Evolutionary conservation across 2,113 vertebrate species (phyloP).

Genomic region (Spheniscus mendiculus): DNA sequence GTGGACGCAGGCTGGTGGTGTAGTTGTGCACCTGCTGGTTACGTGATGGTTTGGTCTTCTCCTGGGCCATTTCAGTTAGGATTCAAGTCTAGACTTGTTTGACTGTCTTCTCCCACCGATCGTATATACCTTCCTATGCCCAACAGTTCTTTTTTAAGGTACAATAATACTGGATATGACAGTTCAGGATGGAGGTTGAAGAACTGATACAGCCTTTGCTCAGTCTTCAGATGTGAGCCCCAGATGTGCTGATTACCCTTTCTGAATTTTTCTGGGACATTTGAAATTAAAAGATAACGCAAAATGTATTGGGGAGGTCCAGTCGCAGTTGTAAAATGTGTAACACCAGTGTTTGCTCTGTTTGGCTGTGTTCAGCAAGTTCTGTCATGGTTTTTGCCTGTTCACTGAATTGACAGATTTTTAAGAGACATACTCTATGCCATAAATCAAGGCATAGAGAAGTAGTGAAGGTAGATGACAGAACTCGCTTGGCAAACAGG

Average conservation of each 20-base stretch:
- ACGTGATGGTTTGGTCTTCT: neutral
- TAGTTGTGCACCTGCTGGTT: neutral
- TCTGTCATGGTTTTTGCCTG: neutral
- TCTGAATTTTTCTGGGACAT: neutral
- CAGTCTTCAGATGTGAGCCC: neutral
- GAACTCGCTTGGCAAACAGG: neutral
- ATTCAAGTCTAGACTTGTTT: neutral
- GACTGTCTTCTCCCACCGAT: neutral
- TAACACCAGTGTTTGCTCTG: neutral
- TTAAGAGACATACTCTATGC: accelerated
- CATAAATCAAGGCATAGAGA: neutral
- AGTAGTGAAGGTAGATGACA: neutral
- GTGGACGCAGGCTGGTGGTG: no score
- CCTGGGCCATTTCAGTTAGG: neutral
- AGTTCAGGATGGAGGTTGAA: neutral
- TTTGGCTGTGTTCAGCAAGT: neutral
- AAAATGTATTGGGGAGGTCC: neutral
- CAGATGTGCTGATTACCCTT: neutral
- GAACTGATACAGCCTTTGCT: neutral
- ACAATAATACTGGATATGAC: accelerated
- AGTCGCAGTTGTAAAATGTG: neutral
- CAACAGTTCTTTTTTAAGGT: neutral
- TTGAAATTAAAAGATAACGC: neutral
- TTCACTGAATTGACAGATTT: no score
- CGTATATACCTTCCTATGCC: neutral